These are phyloP conservation scores for Pseudanteris insignis DNA, from an alignment of 2,888 invertebrate species.

Conservation along the genomic window DNA sequence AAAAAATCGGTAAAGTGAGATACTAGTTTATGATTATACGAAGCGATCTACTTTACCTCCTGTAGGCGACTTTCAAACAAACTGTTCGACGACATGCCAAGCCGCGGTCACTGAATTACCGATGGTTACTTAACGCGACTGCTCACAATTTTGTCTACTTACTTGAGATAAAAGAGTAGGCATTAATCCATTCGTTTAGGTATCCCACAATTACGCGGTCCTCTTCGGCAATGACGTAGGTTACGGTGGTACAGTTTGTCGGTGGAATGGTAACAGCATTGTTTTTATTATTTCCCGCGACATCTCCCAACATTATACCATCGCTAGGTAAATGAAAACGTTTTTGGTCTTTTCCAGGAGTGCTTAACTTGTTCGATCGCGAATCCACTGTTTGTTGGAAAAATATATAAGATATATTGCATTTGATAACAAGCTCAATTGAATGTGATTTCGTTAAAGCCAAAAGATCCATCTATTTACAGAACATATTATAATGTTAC, in stretches of 20 bases:
- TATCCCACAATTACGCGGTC: slow-evolving; percentile 71
- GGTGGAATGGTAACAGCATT: slow-evolving; percentile 50
- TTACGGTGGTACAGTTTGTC: slow-evolving; percentile 68
- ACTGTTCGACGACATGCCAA: slow-evolving; percentile 17
- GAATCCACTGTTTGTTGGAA: slow-evolving; percentile 53
- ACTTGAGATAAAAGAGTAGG: slow-evolving; percentile 76
- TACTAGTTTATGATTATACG: no score
- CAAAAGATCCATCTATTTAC: no score
- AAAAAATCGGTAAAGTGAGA: no score
- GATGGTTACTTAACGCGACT: slow-evolving; percentile 28
- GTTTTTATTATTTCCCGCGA: slow-evolving; percentile 49
- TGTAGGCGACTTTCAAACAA: not conserved
- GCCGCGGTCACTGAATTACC: slow-evolving; percentile 22
- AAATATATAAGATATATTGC: no score
- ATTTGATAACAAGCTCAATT: no score
- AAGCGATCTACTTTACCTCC: slow-evolving; percentile 29
- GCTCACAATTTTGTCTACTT: slow-evolving; percentile 65
- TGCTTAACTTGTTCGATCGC: slow-evolving; percentile 57
- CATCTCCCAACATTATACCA: slow-evolving; percentile 55
- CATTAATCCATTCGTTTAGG: slow-evolving; percentile 77
- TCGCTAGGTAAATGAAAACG: slow-evolving; percentile 53
- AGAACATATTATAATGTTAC: no score
- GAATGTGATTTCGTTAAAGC: no score
- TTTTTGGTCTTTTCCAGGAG: slow-evolving; percentile 51
- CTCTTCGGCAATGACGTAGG: slow-evolving; percentile 66